Base-by-base conservation (phyloP, 2,797 vertebrate species). In the Phaenicophaeus curvirostris region DNA sequence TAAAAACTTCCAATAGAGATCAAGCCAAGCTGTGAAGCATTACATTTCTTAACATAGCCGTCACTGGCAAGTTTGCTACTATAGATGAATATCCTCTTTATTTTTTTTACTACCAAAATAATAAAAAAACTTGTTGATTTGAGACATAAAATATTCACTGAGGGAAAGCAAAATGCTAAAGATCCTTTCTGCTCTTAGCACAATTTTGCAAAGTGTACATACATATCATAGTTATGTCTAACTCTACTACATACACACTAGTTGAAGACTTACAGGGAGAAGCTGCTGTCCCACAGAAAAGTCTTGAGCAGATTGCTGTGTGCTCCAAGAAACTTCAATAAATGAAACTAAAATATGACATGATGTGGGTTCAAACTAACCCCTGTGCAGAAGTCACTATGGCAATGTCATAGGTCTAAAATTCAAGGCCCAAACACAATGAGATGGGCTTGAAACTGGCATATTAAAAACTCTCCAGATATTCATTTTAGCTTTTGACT, bases 381-480 rank as follows among this genome's bases (percentile, higher is more conserved):
- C 3, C 12, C 27, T 0, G 0, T 48, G 21, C 30, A 55, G 18
- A 55, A 55, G 30, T 55, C 30, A n/a, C 54, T 55, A 55, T n/a
- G 9, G 30, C n/a, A 85, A 63, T 24, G 21, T 42, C 19, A 31
- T 19, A 28, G 21, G 6, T 58, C 37, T 77, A 77, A 61, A 89
- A 65, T 68, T 88, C 65, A 67, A 66, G 17, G 23, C 14, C 5
- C 23, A 77, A 54, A 50, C 20, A 62, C 6, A 5, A 31, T 31
- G 42, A 62, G 18, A 54, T 53, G 13, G 5, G 13, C 78, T 91
- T 74, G n/a, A 82, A 93, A 81, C 5, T 31, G 25, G 15, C 17
- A 11, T 39, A 59, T 39, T 61, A 73, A 73, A 79, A 83, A 62
- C 5, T 58, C 20, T 48, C 20, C 20, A 67, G 33, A 35, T 54